These are phyloP conservation scores for Ictidomys tridecemlineatus DNA, from an alignment of 2,113 vertebrate genomes.

Conservation along the genomic window DNA sequence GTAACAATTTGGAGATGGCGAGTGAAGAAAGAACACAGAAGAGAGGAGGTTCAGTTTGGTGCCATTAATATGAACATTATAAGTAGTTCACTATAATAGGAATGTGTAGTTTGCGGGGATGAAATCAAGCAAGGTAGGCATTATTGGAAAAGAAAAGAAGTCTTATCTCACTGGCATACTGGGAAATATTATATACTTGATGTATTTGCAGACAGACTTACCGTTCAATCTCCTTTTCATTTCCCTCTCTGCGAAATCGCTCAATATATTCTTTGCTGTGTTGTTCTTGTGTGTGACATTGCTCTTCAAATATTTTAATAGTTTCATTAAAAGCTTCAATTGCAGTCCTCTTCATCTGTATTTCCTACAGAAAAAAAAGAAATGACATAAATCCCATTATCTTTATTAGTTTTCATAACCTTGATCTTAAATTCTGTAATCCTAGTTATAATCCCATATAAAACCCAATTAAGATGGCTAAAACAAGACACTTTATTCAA, in stretches of 20 bases:
- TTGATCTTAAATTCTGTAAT: conserved; percentile 35
- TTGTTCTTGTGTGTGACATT: conserved; percentile 95
- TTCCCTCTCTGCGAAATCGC: conserved; percentile 92
- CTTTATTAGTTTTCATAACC: conserved; percentile 16
- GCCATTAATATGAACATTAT: neutral
- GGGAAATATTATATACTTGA: conserved; percentile 7
- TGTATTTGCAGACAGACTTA: conserved; percentile 79
- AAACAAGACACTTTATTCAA: conserved; percentile 35
- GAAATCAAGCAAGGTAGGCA: neutral
- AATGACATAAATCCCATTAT: conserved; percentile 20
- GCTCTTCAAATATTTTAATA: conserved; percentile 97
- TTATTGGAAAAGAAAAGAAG: neutral
- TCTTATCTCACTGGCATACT: conserved; percentile 37
- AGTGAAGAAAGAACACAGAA: neutral
- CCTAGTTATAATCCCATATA: neutral
- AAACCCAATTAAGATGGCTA: neutral
- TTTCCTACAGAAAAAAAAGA: conserved; percentile 90
- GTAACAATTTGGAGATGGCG: neutral
- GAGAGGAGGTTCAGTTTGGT: neutral
- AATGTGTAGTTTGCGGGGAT: neutral
- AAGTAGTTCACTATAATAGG: neutral
- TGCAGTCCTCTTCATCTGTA: conserved; percentile 97
- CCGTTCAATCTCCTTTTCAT: conserved; percentile 96
- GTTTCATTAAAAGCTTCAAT: conserved; percentile 98
- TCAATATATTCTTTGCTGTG: conserved; percentile 96